Evolutionary conservation across 2,888 invertebrate species (phyloP), one percentile per base, ranked within the genome.

Genomic region (Thymelicus sylvestris): DNA sequence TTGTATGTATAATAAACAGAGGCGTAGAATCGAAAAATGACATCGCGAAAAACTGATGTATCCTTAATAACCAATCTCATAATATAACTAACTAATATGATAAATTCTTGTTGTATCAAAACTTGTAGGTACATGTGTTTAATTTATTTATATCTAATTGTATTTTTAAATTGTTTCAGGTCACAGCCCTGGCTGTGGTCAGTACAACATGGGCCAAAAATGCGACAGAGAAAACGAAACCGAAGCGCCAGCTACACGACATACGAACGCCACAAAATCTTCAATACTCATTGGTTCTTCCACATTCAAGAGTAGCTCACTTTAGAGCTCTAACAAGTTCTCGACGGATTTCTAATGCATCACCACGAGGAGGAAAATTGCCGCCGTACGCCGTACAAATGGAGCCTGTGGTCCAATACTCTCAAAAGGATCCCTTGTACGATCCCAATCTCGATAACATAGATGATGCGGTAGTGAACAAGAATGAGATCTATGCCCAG

Each of bases 391-490:
- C 97, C 2, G 97, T 97, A 7, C 96, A 96, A 86, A 97, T 97
- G 97, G 97, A 97, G 85, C 97, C 97, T 8, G 94, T 97, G 65
- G 95, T 96, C 24, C 97, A 97, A 79, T 97, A 97, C 81, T 97
- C 97, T 0, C 97, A 97, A 83, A 95, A 96, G 80, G 97, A 97
- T 87, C 97, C 97, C 7, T 89, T 97, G 0, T 97, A 96, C 84
- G 96, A 96, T 81, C 95, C 95, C 0, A 89, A 78, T 67, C 88
- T 86, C 5, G 89, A 95, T 81, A 92, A 95, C 77, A 78, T 95
- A 77, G 91, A 92, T 74, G 91, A 92, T 75, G 77, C 85, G 1
- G 86, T 84, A 8, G 88, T 90, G 0, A 93, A 90, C 75, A 88
- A 90, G 73, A 94, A 94, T 66, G 91, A 94, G 77, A 89, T 94